Evolutionary conservation across 2,888 invertebrate species (phyloP).

Genomic region (Clanis bilineata): DNA sequence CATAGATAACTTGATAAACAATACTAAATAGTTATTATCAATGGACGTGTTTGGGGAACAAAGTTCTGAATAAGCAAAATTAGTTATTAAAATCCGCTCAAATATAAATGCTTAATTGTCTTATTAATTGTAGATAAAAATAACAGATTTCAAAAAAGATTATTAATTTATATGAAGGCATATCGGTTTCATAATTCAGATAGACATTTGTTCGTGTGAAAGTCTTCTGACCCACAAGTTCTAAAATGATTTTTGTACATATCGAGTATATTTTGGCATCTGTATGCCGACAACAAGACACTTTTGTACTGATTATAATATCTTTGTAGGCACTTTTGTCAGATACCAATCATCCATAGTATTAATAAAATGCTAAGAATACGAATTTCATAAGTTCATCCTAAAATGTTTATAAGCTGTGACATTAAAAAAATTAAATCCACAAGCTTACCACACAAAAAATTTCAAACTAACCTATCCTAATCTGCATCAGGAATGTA

Average conservation of each 20-base stretch:
- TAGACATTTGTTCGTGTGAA: not conserved
- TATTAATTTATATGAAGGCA: too few relatives aligned
- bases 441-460: not conserved
- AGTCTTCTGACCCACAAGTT: too few relatives aligned
- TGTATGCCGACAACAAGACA: not conserved
- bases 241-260: not conserved
- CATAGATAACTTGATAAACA: too few relatives aligned
- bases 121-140: too few relatives aligned
- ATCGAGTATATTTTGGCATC: not conserved
- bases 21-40: too few relatives aligned
- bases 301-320: not conserved
- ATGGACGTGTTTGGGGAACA: too few relatives aligned
- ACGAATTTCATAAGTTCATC: not conserved
- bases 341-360: not conserved
- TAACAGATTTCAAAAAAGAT: too few relatives aligned
- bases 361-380: not conserved
- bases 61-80: too few relatives aligned
- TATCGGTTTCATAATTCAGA: too few relatives aligned
- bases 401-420: not conserved
- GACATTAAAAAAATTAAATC: not conserved
- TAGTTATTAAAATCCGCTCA: too few relatives aligned
- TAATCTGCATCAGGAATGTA: conserved; percentile 60
- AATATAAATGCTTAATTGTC: too few relatives aligned
- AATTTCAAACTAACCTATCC: conserved; percentile 22
- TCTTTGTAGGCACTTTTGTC: not conserved